Percentiles rank a stretch among this genome's conserved stretches.
These are phyloP conservation scores for Heliocidaris erythrogramma DNA, from an alignment of 35 echinoderm and acorn worm species.

Conservation along the genomic window DNA sequence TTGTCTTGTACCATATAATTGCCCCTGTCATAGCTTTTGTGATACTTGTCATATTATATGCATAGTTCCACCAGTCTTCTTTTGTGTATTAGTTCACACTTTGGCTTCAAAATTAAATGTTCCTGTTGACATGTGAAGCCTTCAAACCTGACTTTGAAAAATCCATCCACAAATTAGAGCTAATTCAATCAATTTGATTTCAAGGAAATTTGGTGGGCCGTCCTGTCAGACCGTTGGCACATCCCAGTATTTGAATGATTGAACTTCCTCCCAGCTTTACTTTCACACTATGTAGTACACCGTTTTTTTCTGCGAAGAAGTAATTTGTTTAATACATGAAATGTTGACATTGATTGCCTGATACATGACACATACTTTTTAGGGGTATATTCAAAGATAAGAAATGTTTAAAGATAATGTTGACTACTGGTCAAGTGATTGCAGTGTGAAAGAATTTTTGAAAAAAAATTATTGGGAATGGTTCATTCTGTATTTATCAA, in stretches of 20 bases:
- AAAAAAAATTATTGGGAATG: too few species aligned
- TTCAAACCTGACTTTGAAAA: neutral
- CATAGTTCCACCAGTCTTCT: too few species aligned
- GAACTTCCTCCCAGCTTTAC: neutral
- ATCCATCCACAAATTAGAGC: neutral
- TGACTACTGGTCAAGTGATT: neutral
- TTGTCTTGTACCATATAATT: too few species aligned
- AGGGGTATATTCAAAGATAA: neutral
- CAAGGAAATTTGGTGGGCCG: neutral
- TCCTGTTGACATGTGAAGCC: neutral
- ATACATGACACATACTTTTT: neutral
- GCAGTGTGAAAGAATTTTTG: neutral
- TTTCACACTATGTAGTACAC: neutral
- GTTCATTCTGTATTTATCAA: too few species aligned
- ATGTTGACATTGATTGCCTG: neutral
- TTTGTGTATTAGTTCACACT: too few species aligned
- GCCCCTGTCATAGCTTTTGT: too few species aligned
- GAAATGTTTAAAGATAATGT: neutral
- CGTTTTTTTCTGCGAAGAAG: neutral
- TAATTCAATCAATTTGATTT: conserved; percentile 5
- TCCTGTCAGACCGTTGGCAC: neutral
- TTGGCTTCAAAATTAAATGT: too few species aligned
- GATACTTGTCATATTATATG: too few species aligned
- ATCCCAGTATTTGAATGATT: neutral
- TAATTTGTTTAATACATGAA: neutral